A percentile compares a stretch with the other conserved stretches of the same genome.
Evolutionary conservation across 2,797 vertebrate genomes (phyloP).

Genomic region (Rhinoraja longicauda): DNA sequence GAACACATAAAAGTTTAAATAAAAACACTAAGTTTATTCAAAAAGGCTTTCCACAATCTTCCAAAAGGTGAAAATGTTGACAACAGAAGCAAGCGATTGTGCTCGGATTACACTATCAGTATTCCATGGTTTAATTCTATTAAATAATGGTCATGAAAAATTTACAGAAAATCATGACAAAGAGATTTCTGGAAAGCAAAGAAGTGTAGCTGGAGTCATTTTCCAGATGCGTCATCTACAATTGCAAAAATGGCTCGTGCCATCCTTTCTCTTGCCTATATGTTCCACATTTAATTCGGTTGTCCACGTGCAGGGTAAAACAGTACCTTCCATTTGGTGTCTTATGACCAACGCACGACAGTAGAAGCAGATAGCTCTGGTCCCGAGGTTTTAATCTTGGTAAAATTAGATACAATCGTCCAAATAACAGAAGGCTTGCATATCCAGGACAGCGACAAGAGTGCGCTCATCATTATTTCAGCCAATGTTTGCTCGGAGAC

Average conservation of each 20-base stretch:
- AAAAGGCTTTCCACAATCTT: background rate
- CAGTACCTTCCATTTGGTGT: background rate
- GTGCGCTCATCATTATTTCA: background rate
- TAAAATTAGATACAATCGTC: conserved; percentile 10
- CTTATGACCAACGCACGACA: background rate
- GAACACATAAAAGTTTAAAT: background rate
- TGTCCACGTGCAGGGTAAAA: too few species aligned
- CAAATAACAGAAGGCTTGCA: background rate
- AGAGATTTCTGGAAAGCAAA: conserved; percentile 1
- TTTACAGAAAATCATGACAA: background rate
- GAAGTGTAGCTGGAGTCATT: background rate
- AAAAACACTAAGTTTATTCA: background rate
- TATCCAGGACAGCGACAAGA: background rate
- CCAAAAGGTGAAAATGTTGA: background rate
- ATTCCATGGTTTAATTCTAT: conserved; percentile 12
- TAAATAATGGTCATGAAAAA: background rate
- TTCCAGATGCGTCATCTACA: background rate
- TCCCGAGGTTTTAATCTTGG: background rate
- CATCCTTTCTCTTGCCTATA: background rate
- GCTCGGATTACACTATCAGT: background rate
- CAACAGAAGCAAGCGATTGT: background rate
- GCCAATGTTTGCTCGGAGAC: background rate
- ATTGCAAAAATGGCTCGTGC: background rate
- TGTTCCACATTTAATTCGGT: background rate
- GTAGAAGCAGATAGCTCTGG: background rate